Base-by-base conservation (phyloP, 2,888 invertebrate species). In the Diadegma fenestrale region DNA sequence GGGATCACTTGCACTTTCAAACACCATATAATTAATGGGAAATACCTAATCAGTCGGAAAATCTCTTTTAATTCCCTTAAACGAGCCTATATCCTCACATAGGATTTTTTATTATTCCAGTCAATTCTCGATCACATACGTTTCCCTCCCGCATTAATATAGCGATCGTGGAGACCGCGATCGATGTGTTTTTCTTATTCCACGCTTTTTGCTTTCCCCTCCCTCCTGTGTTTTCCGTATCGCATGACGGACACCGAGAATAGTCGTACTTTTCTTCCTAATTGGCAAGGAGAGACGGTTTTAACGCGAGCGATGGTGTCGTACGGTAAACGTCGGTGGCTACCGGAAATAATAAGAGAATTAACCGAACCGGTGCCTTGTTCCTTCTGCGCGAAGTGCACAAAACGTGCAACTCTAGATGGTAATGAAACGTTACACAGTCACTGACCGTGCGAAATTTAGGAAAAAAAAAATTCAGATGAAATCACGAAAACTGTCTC, bases 291-390 rank as follows among this genome's bases (percentile, higher is more conserved):
- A 41, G 33, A 51, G 51, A 22, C 76, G 63, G 45, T 78, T 80
- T 61, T 66, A 73, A 75, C 66, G 58, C 73, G 45, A 80, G 54
- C 54, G 63, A 41, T 37, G 72, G 41, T 45, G 69, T 64, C 64
- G 43, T 66, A 80, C 80, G 80, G 80, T 80, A 80, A 73, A 80
- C 66, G 73, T 68, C 26, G 33, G 48, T 19, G 43, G 80, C 86
- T 75, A 78, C 85, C 85, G 86, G 86, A 87, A 87, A 83, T 87
- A 87, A 87, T 81, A 80, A 85, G 68, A 58, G 61, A 82, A 64
- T 75, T 58, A 68, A 58, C 58, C 51, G 80, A 69, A 64, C 51
- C 66, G 66, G 22, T 19, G 66, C 54, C 58, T 64, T 48, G 64
- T 54, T 54, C 80, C 22, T 17, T 33, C 48, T 54, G 68, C 37